A percentile compares a stretch with the other conserved stretches of the same genome.
phyloP scores from a whole-genome alignment of 2,888 invertebrate species.

The Spodoptera picta region DNA sequence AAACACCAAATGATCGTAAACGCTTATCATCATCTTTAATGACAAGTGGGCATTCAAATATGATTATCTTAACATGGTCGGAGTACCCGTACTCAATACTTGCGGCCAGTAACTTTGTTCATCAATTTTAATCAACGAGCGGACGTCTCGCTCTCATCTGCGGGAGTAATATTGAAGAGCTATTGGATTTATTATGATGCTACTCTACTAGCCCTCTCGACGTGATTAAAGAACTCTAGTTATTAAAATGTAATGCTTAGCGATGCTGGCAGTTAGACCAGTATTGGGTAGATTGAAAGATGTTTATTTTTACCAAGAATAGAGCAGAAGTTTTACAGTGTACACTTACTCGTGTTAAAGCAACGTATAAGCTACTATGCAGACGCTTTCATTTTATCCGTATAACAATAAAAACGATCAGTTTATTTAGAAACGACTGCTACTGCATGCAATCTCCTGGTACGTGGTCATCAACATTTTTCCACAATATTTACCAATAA shows the following conservation, averaged over 20 bases:
- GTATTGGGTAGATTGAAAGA: constrained; percentile 8
- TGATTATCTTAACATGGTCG: constrained; percentile 24
- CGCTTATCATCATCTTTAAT: constrained; percentile 13
- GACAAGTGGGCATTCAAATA: constrained; percentile 30
- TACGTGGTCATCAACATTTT: constrained; percentile 10
- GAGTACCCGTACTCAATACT: constrained; percentile 43
- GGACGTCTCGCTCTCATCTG: constrained; percentile 50
- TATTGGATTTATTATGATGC: constrained; percentile 30
- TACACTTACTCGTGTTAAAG: too few species aligned
- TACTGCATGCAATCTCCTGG: constrained; percentile 3
- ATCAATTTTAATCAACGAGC: constrained; percentile 66
- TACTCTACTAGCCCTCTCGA: constrained; percentile 7
- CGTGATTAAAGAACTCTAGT: constrained; percentile 32
- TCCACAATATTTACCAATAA: constrained; percentile 55
- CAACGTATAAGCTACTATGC: too few species aligned
- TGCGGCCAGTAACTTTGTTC: constrained; percentile 61
- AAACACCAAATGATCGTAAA: constrained; percentile 1
- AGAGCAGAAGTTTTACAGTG: too few species aligned
- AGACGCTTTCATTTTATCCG: too few species aligned
- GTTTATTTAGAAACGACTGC: background rate
- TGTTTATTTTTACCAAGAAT: too few species aligned
- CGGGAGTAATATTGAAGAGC: constrained; percentile 37
- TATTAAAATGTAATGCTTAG: constrained; percentile 21
- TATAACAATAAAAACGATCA: background rate
- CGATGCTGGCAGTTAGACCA: constrained; percentile 1